Conservation (phyloP, 2,888 invertebrate genomes). For the Phrixothrix hirtus region DNA sequence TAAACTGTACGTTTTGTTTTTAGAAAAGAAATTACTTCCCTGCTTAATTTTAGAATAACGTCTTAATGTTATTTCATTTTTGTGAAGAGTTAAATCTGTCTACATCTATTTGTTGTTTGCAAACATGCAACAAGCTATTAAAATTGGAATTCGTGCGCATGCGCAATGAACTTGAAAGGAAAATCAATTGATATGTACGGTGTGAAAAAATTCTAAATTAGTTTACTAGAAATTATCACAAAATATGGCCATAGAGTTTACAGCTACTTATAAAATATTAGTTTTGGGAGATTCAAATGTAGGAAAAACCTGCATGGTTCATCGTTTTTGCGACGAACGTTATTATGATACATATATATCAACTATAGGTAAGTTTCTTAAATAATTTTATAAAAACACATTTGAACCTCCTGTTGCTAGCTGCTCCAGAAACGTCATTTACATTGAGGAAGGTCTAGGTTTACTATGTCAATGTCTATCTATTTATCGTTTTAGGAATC, state of each 20-base stretch:
- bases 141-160: too few relatives aligned
- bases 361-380: constrained; percentile 76
- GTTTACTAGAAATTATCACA: constrained; percentile 16
- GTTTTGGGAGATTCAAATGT: constrained; percentile 89
- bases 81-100: too few relatives aligned
- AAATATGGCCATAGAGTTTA: constrained; percentile 81
- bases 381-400: too few relatives aligned
- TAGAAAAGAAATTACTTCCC: too few relatives aligned
- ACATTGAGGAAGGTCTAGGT: constrained; percentile 25
- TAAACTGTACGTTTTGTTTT: too few relatives aligned
- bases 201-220: constrained; percentile 21
- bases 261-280: constrained; percentile 83
- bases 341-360: constrained; percentile 91
- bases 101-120: too few relatives aligned
- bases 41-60: too few relatives aligned
- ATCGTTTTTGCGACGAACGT: constrained; percentile 86
- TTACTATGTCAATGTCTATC: not conserved
- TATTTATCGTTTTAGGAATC: constrained; percentile 65
- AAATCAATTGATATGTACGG: constrained; percentile 21
- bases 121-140: too few relatives aligned
- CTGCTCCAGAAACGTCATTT: constrained; percentile 4
- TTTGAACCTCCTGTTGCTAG: constrained; percentile 11
- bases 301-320: constrained; percentile 88
- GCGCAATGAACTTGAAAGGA: constrained; percentile 12
- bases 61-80: too few relatives aligned